Percentiles rank a stretch among this genome's conserved stretches.
Evolutionary conservation across 2,113 vertebrate species (phyloP).

Genomic region (Platysteira castanea): DNA sequence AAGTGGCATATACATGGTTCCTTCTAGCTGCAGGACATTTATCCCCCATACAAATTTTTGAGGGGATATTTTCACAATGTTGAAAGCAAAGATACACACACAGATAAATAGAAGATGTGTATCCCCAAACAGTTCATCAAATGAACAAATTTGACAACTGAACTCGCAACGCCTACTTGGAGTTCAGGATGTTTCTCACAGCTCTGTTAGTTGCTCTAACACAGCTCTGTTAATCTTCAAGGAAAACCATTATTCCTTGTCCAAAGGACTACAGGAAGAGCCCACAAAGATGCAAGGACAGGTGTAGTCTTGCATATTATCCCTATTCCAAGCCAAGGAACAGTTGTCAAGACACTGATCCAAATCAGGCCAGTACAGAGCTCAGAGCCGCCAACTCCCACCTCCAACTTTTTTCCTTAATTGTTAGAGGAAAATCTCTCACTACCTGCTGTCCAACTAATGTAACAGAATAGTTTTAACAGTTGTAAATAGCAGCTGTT

Average conservation of each 20-base stretch:
- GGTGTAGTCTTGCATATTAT: not conserved
- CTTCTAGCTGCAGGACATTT: not conserved
- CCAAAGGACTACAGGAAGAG: not conserved
- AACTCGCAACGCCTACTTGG: not conserved
- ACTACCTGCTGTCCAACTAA: not conserved
- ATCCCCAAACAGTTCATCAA: not conserved
- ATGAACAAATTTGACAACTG: not conserved
- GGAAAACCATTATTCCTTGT: not conserved
- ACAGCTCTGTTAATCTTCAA: not conserved
- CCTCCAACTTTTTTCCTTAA: not conserved
- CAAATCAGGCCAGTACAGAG: not conserved
- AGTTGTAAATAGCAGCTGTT: not conserved
- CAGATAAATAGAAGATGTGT: not conserved
- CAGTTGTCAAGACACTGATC: not conserved
- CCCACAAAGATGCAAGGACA: not conserved
- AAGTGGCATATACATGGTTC: rapidly evolving
- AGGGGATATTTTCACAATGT: not conserved
- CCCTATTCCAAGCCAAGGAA: not conserved
- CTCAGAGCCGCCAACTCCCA: not conserved
- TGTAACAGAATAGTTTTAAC: not conserved
- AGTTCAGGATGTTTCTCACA: not conserved
- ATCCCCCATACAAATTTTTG: not conserved
- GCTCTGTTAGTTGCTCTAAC: not conserved
- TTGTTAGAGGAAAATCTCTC: not conserved
- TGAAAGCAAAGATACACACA: not conserved